A percentile compares a stretch with the other conserved stretches of the same genome.
Conservation (phyloP, 2,888 invertebrate genomes). For the Linyphia triangularis region DNA sequence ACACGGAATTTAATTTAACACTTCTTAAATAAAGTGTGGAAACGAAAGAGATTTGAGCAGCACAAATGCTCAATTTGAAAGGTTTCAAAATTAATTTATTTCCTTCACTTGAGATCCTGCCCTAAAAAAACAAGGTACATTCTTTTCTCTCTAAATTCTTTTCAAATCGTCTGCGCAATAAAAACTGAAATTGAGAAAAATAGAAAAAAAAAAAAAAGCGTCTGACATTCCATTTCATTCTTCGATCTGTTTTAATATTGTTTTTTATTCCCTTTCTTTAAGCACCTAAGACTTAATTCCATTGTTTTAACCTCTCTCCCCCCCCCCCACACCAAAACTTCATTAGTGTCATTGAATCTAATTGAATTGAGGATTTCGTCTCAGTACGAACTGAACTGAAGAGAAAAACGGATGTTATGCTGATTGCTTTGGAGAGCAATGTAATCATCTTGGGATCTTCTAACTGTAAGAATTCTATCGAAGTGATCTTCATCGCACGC, state of each 20-base stretch:
- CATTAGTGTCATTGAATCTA: constrained; percentile 56
- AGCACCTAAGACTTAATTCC: constrained; percentile 40
- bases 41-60: background rate
- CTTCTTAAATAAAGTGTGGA: background rate
- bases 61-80: background rate
- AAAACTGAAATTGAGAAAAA: background rate
- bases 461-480: background rate
- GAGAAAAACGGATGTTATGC: constrained; percentile 12
- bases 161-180: constrained; percentile 15
- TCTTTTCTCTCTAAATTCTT: constrained; percentile 9
- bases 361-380: constrained; percentile 51
- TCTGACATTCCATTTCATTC: constrained; percentile 23
- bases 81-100: constrained; percentile 55
- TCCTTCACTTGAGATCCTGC: constrained; percentile 7
- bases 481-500: background rate
- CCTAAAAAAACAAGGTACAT: background rate
- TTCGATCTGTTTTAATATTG: background rate
- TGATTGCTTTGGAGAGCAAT: constrained; percentile 42
- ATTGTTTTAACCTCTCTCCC: constrained; percentile 37
- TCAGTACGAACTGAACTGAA: background rate
- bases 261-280: background rate
- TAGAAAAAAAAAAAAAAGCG: background rate
- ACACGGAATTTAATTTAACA: background rate
- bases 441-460: constrained; percentile 29
- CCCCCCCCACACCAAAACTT: too few relatives aligned